Evolutionary conservation across 2,113 vertebrate species (phyloP).

Genomic region (Paralichthys olivaceus): DNA sequence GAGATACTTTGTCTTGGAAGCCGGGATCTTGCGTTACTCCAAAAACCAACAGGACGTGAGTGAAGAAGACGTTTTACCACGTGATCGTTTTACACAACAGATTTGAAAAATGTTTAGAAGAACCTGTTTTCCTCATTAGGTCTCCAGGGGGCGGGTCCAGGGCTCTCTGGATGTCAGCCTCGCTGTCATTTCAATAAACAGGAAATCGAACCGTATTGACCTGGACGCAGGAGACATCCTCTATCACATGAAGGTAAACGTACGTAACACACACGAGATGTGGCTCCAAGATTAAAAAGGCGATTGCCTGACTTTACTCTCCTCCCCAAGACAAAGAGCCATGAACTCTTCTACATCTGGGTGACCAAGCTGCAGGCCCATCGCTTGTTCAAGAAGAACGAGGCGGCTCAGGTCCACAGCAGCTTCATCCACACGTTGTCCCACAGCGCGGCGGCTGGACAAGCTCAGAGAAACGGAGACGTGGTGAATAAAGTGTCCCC

Average conservation of each 20-base stretch:
- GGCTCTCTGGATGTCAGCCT: constrained; percentile 89
- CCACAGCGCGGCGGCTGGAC: constrained; percentile 22
- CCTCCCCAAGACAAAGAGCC: constrained; percentile 86
- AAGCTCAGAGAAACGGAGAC: constrained; percentile 72
- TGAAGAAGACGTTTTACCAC: constrained; percentile 16
- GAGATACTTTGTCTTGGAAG: constrained; percentile 92
- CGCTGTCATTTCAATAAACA: constrained; percentile 93
- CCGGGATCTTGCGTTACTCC: constrained; percentile 87
- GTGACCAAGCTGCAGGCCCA: constrained; percentile 90
- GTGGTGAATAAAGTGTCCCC: constrained; percentile 26
- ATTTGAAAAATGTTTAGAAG: neutral
- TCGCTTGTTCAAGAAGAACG: constrained; percentile 83
- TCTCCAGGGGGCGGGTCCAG: constrained; percentile 83
- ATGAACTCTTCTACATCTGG: constrained; percentile 92
- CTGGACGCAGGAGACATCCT: constrained; percentile 92
- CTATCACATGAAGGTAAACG: constrained; percentile 91
- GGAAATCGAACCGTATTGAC: constrained; percentile 91
- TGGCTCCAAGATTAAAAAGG: neutral
- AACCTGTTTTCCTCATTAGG: neutral
- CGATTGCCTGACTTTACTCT: neutral
- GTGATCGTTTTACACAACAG: accelerated
- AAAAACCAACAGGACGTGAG: constrained; percentile 92
- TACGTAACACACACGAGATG: accelerated
- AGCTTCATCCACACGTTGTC: constrained; percentile 59
- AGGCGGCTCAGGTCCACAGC: constrained; percentile 68